Evolutionary conservation across 2,888 invertebrate genomes (phyloP), one percentile per base, ranked within the genome.

Genomic region (Salpingus planirostris): DNA sequence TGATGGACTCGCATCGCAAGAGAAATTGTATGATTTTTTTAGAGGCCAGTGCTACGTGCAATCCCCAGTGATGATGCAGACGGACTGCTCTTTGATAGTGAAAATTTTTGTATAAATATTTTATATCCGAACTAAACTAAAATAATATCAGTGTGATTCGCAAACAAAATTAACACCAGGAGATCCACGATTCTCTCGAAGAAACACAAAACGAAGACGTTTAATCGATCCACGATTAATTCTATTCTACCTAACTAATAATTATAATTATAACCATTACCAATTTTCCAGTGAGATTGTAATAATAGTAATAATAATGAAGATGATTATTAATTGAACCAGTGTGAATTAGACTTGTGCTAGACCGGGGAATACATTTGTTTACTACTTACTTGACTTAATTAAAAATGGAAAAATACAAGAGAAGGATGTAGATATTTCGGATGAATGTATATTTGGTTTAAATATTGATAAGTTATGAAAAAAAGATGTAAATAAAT

Each of bases 1-100:
- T n/a, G n/a, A n/a, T n/a, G n/a, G n/a, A n/a, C n/a, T n/a, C n/a
- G n/a, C n/a, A n/a, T n/a, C n/a, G n/a, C n/a, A n/a, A n/a, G n/a
- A n/a, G n/a, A n/a, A n/a, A n/a, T n/a, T n/a, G n/a, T n/a, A n/a
- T n/a, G n/a, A n/a, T n/a, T n/a, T n/a, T n/a, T 39, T 45, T 40
- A 49, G 59, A 62, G 64, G 64, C 62, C 64, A 64, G 64, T 64
- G 60, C 54, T 50, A 59, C 51, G 62, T 62, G 62, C 62, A 62
- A 62, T 54, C 41, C n/a, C n/a, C n/a, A n/a, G n/a, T 34, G 46
- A 45, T 52, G 44, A 48, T 46, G 56, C 54, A 51, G 50, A 54
- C 29, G 49, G 46, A 54, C 52, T 51, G 50, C 49, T 40, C 31
- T 37, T 30, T 33, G 27, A 26, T 37, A 27, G 15, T 43, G 48